Conservation (phyloP, 2,797 vertebrate genomes). For the Coreius guichenoti region DNA sequence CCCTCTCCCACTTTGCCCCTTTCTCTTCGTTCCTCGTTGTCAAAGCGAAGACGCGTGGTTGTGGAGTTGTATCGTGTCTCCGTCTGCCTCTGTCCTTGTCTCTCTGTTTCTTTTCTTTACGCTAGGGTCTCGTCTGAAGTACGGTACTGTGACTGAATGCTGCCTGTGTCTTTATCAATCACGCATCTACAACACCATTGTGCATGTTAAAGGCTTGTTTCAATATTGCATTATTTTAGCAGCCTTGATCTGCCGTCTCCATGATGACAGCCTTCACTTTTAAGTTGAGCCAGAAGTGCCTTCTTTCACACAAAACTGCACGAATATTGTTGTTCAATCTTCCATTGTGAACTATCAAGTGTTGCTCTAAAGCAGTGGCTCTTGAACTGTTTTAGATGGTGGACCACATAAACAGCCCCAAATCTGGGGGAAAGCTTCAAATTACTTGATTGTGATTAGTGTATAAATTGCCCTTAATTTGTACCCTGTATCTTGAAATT, state of each 20-base stretch:
- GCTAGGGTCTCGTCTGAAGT: conserved; percentile 59
- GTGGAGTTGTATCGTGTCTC: conserved; percentile 85
- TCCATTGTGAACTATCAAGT: conserved; percentile 24
- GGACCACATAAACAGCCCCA: neutral
- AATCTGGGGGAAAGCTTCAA: neutral
- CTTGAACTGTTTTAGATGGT: neutral
- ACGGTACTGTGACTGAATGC: conserved; percentile 72
- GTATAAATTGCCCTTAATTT: neutral
- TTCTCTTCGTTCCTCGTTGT: conserved; percentile 75
- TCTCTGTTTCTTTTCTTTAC: conserved; percentile 60
- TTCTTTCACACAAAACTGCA: conserved; percentile 26
- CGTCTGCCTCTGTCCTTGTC: conserved; percentile 59
- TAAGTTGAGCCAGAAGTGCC: conserved; percentile 22
- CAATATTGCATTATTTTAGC: conserved; percentile 47
- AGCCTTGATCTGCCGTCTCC: conserved; percentile 37
- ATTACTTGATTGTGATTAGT: neutral
- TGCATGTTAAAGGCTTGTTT: conserved; percentile 47
- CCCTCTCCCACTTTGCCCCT: conserved; percentile 61
- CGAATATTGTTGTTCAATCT: conserved; percentile 6
- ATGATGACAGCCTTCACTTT: conserved; percentile 48
- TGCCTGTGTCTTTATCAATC: conserved; percentile 65
- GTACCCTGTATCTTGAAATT: neutral
- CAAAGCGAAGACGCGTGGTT: conserved; percentile 77
- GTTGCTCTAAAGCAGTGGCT: conserved; percentile 34
- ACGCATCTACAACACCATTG: conserved; percentile 43